A percentile compares a stretch with the other conserved stretches of the same genome.
These are phyloP conservation scores for Blastobasis adustella DNA, from an alignment of 2,888 invertebrate genomes.

Conservation along the genomic window DNA sequence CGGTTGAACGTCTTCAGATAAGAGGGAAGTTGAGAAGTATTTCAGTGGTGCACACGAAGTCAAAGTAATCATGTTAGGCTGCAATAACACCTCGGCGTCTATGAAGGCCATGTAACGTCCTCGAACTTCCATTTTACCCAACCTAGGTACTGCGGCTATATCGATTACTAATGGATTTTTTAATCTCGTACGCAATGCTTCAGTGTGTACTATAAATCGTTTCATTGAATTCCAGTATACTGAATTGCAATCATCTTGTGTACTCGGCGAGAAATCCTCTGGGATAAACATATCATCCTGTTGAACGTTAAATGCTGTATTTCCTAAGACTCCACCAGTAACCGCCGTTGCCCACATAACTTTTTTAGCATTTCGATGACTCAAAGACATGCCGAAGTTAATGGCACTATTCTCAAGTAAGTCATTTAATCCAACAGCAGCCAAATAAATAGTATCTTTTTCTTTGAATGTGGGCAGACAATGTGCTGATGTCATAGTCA, in stretches of 20 bases:
- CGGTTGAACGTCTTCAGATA: slow-evolving; percentile 33
- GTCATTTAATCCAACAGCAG: slow-evolving; percentile 45
- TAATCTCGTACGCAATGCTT: slow-evolving; percentile 31
- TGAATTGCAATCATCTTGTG: slow-evolving; percentile 31
- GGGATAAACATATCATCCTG: slow-evolving; percentile 46
- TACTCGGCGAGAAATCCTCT: slow-evolving; percentile 27
- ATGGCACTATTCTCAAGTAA: slow-evolving; percentile 28
- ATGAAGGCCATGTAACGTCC: slow-evolving; percentile 54
- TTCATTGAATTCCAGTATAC: slow-evolving; percentile 59
- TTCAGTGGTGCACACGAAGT: slow-evolving; percentile 39
- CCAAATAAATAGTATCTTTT: slow-evolving; percentile 42
- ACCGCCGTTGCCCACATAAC: slow-evolving; percentile 49
- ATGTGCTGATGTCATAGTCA: slow-evolving; percentile 56
- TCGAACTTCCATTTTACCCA: slow-evolving; percentile 50
- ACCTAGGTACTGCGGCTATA: slow-evolving; percentile 53
- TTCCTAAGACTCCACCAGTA: slow-evolving; percentile 36
- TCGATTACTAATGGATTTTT: slow-evolving; percentile 43
- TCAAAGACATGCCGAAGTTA: slow-evolving; percentile 49
- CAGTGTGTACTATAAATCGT: slow-evolving; percentile 48
- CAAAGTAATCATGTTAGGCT: slow-evolving; percentile 45
- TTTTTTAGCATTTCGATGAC: slow-evolving; percentile 33
- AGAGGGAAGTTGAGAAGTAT: slow-evolving; percentile 35
- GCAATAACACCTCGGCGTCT: slow-evolving; percentile 45
- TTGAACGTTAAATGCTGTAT: slow-evolving; percentile 35
- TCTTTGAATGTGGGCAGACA: slow-evolving; percentile 51